phyloP scores from a whole-genome alignment of 2,888 invertebrate species.

The Pseudococcus jackbeardsleyi region DNA sequence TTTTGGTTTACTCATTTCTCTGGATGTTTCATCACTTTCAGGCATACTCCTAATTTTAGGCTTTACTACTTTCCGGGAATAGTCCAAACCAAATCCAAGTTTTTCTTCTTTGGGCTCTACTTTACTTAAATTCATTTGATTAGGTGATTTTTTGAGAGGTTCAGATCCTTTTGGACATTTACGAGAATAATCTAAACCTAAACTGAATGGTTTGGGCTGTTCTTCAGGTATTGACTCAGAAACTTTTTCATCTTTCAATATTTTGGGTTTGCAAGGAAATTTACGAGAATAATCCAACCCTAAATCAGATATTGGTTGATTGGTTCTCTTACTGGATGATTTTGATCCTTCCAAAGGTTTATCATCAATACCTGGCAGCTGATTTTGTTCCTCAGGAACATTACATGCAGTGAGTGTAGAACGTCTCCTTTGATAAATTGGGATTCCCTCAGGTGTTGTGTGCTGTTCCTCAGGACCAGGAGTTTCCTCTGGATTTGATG shows the following conservation, averaged over 20 bases:
- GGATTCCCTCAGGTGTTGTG: not conserved
- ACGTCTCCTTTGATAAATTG: not conserved
- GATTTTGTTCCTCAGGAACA: not conserved
- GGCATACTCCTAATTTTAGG: not conserved
- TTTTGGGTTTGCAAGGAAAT: not conserved
- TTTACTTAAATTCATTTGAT: not conserved
- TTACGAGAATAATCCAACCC: constrained; percentile 13
- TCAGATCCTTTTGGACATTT: not conserved
- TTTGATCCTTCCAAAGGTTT: constrained; percentile 69
- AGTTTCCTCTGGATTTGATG: not conserved
- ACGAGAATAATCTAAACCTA: constrained; percentile 7
- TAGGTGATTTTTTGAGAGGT: not conserved
- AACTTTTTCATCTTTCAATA: not conserved
- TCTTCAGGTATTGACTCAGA: not conserved
- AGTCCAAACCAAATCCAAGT: not conserved
- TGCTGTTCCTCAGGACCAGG: not conserved
- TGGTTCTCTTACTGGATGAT: constrained; percentile 66
- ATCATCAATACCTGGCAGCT: constrained; percentile 70
- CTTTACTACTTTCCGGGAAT: not conserved
- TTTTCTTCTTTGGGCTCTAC: not conserved
- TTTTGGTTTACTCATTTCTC: not conserved
- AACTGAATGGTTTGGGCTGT: constrained; percentile 8
- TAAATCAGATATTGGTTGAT: constrained; percentile 58
- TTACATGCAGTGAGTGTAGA: not conserved
- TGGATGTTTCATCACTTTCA: too few relatives aligned